Evolutionary conservation across 2,888 invertebrate species (phyloP), one percentile per base, ranked within the genome.

Genomic region (Physocephala rufipes): DNA sequence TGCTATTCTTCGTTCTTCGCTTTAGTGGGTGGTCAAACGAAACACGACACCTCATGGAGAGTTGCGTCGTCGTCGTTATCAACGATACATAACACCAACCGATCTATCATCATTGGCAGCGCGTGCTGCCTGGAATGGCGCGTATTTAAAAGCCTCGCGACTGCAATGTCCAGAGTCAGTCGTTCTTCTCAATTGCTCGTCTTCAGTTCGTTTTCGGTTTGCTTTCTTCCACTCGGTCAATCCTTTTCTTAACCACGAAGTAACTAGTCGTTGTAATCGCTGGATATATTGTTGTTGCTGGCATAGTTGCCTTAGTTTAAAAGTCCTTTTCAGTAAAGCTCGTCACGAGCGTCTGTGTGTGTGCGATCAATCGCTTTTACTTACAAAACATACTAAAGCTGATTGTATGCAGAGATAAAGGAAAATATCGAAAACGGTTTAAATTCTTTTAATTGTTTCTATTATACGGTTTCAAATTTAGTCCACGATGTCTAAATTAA

Each of bases 11-110:
- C 67, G 70, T 71, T 45, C 74, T 74, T 36, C 36, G 74, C 77
- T 79, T 77, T 78, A 81, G 85, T 84, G 85, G 86, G 83, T 85
- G 83, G 84, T 81, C 85, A 85, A 83, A 82, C 84, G 83, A 84
- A 85, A 79, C 76, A 82, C 77, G 63, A 64, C 63, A 71, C 26
- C 66, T 45, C 71, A 62, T 4, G 16, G 64, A 36, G 15, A 58
- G 36, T 45, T 45, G 58, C 43, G 28, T 5, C 59, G 47, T 26
- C 43, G 13, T 16, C 53, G 51, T n/a, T 45, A 36, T 36, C 24
- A 19, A 13, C 55, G 55, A 21, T 55, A 24, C 21, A 43, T 59
- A 45, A 15, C 51, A 24, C 16, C 53, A 53, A 19, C 67, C 28
- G 2, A 51, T 15, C 24, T 16, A 30, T 19, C 47, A 59, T n/a